These are phyloP conservation scores for Tiphia femorata DNA, from an alignment of 2,888 invertebrate species.

Conservation along the genomic window DNA sequence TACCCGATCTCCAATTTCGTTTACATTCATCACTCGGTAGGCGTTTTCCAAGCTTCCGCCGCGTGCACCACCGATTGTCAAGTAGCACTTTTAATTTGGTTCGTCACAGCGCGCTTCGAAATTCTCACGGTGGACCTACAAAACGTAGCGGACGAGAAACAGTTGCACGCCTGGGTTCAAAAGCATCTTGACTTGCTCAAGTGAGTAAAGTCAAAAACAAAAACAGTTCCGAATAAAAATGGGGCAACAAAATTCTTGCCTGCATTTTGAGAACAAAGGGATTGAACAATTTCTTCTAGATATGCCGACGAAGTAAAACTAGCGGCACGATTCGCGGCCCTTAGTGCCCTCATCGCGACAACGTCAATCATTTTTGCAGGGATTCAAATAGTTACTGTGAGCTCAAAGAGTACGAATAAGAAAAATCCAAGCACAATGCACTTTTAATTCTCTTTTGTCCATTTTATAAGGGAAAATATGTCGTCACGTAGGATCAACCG, in stretches of 20 bases:
- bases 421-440: no score
- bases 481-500: constrained; percentile 29
- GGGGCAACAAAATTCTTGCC: no score
- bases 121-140: constrained; percentile 38
- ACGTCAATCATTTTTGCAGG: constrained; percentile 28
- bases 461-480: no score
- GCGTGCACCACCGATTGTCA: constrained; percentile 50
- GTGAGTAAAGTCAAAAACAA: constrained; percentile 35
- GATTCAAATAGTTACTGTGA: background rate
- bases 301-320: constrained; percentile 24
- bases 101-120: constrained; percentile 47
- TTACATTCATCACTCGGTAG: constrained; percentile 45
- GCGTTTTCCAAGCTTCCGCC: constrained; percentile 46
- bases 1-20: constrained; percentile 29
- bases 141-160: constrained; percentile 5
- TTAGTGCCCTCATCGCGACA: constrained; percentile 18
- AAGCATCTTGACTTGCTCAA: constrained; percentile 46
- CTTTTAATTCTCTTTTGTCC: no score
- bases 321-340: constrained; percentile 22
- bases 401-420: no score
- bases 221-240: no score
- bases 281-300: background rate
- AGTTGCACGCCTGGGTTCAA: constrained; percentile 43
- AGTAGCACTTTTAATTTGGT: constrained; percentile 53
- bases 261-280: no score